Percentiles rank a stretch among this genome's conserved stretches.
These are phyloP conservation scores for Platynereis dumerilii DNA, from an alignment of 2,888 invertebrate species.

Conservation along the genomic window DNA sequence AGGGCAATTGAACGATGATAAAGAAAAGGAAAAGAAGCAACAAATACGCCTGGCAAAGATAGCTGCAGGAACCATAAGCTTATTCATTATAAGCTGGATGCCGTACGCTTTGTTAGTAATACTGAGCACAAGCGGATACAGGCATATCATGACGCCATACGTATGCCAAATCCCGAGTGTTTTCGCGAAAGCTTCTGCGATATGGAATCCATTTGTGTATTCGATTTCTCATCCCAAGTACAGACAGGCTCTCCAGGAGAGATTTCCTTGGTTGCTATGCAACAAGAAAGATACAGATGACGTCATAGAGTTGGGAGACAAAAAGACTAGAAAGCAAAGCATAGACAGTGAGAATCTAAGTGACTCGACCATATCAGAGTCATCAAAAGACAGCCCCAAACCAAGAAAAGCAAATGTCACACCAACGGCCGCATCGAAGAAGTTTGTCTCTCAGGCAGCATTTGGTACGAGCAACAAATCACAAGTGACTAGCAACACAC, in stretches of 20 bases:
- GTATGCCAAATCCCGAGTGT: conserved; percentile 68
- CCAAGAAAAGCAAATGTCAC: no score
- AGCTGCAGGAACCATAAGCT: conserved; percentile 81
- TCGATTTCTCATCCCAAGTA: conserved; percentile 77
- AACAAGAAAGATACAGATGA: no score
- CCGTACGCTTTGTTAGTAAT: conserved; percentile 80
- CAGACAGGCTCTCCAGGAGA: conserved; percentile 11
- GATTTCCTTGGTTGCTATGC: no score
- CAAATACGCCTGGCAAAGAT: conserved; percentile 66
- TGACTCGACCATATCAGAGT: no score
- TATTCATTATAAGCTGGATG: conserved; percentile 94
- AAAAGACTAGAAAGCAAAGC: no score
- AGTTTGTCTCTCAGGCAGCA: no score
- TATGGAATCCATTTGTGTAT: conserved; percentile 81
- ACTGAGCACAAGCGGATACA: conserved; percentile 50
- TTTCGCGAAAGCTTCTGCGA: conserved; percentile 91
- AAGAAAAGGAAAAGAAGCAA: conserved; percentile 14
- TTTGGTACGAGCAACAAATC: no score
- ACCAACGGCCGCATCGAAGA: no score
- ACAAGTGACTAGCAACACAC: no score
- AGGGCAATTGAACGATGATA: background rate
- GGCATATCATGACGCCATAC: conserved; percentile 10
- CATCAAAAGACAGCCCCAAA: no score
- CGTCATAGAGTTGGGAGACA: no score
- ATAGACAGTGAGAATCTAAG: no score